Evolutionary conservation across 2,888 invertebrate species (phyloP), one percentile per base, ranked within the genome.

Genomic region (Unio delphinus): DNA sequence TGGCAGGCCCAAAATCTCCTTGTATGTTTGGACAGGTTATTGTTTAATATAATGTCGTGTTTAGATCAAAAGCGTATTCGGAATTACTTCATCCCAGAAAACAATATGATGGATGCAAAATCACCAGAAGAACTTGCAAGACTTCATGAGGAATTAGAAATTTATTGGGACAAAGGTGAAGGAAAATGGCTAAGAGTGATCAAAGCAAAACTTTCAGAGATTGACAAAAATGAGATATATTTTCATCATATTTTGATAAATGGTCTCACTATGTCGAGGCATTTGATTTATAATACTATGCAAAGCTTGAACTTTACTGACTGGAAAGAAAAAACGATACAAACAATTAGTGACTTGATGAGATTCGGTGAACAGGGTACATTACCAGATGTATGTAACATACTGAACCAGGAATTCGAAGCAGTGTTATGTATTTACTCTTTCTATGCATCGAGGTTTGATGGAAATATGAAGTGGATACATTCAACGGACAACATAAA

Each of bases 71-170:
- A 45, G 26, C 4, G 61, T 30, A 55, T 67, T 20, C 15, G 26
- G 20, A 67, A 67, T 55, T 67, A 61, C n/a, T 67, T 67, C 61
- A 67, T 67, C 4, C 54, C 66, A 8, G 45, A 15, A 34, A 60
- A 67, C 18, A 67, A 67, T 55, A 67, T 67, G 66, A 67, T 67
- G 55, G 66, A 67, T 61, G 28, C 66, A 18, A 61, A 60, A 60
- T 54, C 54, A 28, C 0, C 26, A 61, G 20, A 55, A 11, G 54
- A 55, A 54, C 23, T 66, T 17, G 26, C 45, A 20, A 4, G 28
- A 18, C 55, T 67, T 26, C 54, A 18, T 54, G n/a, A n/a, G 8
- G 66, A 67, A 18, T 7, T 67, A 54, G 7, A 0, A n/a, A 61
- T 2, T 2, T 67, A 55, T n/a, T 7, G 45, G 61, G 1, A 20